Base-by-base conservation (phyloP, 30 jellyfish, hydroid and myxozoan genomes). In the Catostylus mosaicus region DNA sequence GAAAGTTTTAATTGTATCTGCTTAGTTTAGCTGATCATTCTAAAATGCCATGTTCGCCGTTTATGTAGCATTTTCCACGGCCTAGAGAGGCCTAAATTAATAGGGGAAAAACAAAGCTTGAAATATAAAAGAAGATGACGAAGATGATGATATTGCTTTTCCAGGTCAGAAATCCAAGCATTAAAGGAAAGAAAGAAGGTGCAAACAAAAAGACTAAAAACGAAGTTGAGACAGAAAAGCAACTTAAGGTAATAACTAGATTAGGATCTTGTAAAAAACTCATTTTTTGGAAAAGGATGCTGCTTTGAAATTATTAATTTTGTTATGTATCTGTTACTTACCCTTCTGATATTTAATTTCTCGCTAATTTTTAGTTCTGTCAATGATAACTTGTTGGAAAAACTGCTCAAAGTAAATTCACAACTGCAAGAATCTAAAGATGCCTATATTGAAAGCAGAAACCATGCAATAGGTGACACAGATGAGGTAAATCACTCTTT, bases 201-300 rank as follows among this genome's bases (percentile, higher is more conserved):
- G 30, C 67, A 32, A 29, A 78, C 82, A 19, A 62, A 67, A 20
- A 65, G 61, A 51, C 80, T 78, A 18, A 78, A 64, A 59, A 63
- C 40, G 69, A 77, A 59, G 20, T 45, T 78, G 89, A 65, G 64
- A 46, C 70, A 63, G 47, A 78, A 78, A 67, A 78, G 34, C 69
- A 63, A 46, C 12, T 61, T 78, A 0, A 37, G 89, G 89, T 78
- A 37, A n/a, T n/a, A n/a, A n/a, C n/a, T n/a, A n/a, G n/a, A n/a
- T n/a, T n/a, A n/a, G n/a, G n/a, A n/a, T n/a, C n/a, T n/a, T n/a
- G n/a, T n/a, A n/a, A n/a, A n/a, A n/a, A n/a, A n/a, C n/a, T n/a
- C n/a, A n/a, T n/a, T n/a, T n/a, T n/a, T n/a, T n/a, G n/a, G n/a
- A n/a, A n/a, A n/a, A n/a, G n/a, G n/a, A n/a, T n/a, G n/a, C n/a